Conservation (phyloP, 1,140 invertebrate species). For the Galleria mellonella region DNA sequence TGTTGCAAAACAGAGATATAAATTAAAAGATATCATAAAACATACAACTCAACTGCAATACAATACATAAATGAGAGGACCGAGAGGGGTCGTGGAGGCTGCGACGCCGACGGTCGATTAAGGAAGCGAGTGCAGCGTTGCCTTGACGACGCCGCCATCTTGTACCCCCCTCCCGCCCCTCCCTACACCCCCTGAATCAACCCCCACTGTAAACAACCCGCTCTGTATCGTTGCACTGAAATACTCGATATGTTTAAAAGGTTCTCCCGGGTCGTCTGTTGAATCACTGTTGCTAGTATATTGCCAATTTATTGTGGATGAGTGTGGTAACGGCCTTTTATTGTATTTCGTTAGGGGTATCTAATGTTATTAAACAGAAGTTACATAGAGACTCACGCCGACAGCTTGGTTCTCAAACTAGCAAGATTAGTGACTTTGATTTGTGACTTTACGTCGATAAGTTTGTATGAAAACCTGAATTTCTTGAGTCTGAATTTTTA, state of each 20-base stretch:
- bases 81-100: slow-evolving; percentile 31
- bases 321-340: slow-evolving; percentile 2
- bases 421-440: too few species aligned
- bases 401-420: too few species aligned
- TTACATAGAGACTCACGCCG: too few species aligned
- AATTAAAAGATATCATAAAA: slow-evolving; percentile 18
- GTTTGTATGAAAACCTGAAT: too few species aligned
- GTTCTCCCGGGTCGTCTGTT: slow-evolving; percentile 26
- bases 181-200: background rate
- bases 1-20: too few species aligned
- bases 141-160: slow-evolving; percentile 66
- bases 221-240: slow-evolving; percentile 70
- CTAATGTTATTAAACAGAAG: too few species aligned
- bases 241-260: slow-evolving; percentile 67
- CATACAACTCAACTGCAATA: slow-evolving; percentile 52
- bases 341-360: too few species aligned
- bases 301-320: slow-evolving; percentile 30
- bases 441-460: too few species aligned
- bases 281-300: slow-evolving; percentile 29
- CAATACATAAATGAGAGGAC: slow-evolving; percentile 57
- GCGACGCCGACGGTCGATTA: slow-evolving; percentile 56
- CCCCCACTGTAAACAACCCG: slow-evolving; percentile 11
- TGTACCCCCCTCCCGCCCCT: slow-evolving; percentile 28
- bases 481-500: too few species aligned
- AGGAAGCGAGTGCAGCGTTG: slow-evolving; percentile 70